Evolutionary conservation across 2,797 vertebrate species (phyloP).

Genomic region (Setipinna tenuifilis): DNA sequence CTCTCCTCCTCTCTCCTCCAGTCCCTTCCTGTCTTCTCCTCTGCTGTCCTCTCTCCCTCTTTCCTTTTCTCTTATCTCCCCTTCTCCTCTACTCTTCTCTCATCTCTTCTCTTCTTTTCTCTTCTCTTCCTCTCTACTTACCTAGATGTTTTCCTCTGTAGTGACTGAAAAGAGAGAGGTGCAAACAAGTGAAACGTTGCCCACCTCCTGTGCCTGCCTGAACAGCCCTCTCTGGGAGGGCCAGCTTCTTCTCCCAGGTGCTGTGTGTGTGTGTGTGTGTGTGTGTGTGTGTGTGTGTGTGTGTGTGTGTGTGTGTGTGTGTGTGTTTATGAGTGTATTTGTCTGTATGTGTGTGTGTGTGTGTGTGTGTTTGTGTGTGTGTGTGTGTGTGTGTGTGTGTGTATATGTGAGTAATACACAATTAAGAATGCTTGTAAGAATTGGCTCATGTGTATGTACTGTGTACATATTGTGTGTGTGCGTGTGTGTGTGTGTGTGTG

Average conservation of each 20-base stretch:
- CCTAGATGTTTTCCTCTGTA: neutral
- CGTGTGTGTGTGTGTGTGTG: neutral
- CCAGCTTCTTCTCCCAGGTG: neutral
- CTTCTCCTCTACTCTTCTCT: too few relatives aligned
- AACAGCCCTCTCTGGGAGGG: neutral
- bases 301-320: neutral
- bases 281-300: too few relatives aligned
- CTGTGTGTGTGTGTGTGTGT: neutral
- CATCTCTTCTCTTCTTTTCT: too few relatives aligned
- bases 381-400: neutral
- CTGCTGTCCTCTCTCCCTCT: too few relatives aligned
- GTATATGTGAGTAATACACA: neutral
- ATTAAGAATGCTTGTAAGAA: neutral
- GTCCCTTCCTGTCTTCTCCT: too few relatives aligned
- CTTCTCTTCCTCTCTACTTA: too few relatives aligned
- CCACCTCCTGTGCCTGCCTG: slow-evolving; percentile 5
- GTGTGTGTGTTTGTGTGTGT: neutral
- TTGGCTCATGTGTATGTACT: neutral
- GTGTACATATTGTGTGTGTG: slow-evolving; percentile 4
- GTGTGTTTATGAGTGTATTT: neutral
- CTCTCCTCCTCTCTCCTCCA: too few relatives aligned
- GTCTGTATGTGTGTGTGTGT: neutral
- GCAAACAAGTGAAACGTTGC: neutral
- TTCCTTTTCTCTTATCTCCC: too few relatives aligned
- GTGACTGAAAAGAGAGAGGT: too few relatives aligned